Conservation (phyloP, 2,797 vertebrate species). For the Gymnothorax reevesii region DNA sequence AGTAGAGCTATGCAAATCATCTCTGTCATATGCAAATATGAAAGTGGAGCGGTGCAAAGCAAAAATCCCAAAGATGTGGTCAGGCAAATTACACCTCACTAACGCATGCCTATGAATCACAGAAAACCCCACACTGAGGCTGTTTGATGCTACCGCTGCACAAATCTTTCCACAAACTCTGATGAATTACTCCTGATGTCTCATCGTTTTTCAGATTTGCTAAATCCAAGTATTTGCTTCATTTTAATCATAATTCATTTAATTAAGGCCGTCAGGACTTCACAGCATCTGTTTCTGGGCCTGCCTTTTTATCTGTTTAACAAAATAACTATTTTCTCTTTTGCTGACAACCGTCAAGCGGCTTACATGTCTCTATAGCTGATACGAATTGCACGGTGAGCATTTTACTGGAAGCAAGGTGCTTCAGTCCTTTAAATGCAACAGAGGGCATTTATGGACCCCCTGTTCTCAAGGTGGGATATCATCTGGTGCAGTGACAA, state of each 20-base stretch:
- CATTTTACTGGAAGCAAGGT: neutral
- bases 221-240: neutral
- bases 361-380: neutral
- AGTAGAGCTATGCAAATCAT: too few relatives aligned
- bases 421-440: neutral
- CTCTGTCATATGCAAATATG: too few relatives aligned
- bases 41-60: too few relatives aligned
- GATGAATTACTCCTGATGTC: too few relatives aligned
- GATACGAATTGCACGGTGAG: neutral
- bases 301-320: neutral
- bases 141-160: too few relatives aligned
- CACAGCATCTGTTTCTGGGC: neutral
- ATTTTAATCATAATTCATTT: neutral
- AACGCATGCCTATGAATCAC: too few relatives aligned
- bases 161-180: too few relatives aligned
- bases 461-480: neutral
- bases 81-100: too few relatives aligned
- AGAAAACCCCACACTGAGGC: too few relatives aligned
- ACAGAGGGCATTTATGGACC: neutral
- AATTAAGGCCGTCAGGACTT: neutral
- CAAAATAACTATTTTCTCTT: neutral
- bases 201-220: neutral
- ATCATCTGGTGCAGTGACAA: neutral
- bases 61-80: too few relatives aligned
- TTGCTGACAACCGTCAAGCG: constrained; percentile 5